Base-by-base conservation (phyloP, 2,113 vertebrate genomes). In the Athene cunicularia region DNA sequence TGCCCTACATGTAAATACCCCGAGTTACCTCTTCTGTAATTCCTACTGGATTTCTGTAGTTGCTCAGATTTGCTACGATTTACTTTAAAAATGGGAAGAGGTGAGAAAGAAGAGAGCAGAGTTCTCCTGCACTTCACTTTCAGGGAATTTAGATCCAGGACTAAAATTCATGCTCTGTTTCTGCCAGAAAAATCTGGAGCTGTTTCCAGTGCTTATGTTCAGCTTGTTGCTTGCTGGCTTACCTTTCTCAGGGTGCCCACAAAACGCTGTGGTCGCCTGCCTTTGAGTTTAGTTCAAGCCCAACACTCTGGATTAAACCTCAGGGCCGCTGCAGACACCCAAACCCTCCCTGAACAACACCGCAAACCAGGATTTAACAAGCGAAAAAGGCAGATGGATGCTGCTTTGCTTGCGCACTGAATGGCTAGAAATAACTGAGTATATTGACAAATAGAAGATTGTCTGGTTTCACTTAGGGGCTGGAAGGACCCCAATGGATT, bases 381-480 rank as follows among this genome's bases (percentile, higher is more conserved):
- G 26, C n/a, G n/a, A 39, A 55, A 53, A 50, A 63, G 28, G 50
- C 86, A 68, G 74, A 45, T 3, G 28, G 71, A 26, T 28, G 27
- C 27, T 83, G 49, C 62, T 92, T 52, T 55, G 17, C 49, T 79
- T 5, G 1, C 28, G 60, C 33, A 32, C 21, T 8, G 56, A 37
- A 33, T 5, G 19, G 56, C 59, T 55, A 86, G 35, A 10, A 73
- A 80, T 58, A 66, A 55, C 59, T 4, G 56, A 74, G 45, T 6
- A 13, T 19, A n/a, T 20, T 58, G 64, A 95, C 52, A 80, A 72
- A 68, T 0, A 45, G 41, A 56, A 41, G 80, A 68, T 27, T 39
- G 64, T 68, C 95, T 91, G 88, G 53, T 85, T 96, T 86, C 74
- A 75, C 77, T 91, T 76, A 91, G 26, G 74, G 86, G 62, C 45